Conservation (phyloP, 2,113 vertebrate genomes). For the Pogonocichla stellata region DNA sequence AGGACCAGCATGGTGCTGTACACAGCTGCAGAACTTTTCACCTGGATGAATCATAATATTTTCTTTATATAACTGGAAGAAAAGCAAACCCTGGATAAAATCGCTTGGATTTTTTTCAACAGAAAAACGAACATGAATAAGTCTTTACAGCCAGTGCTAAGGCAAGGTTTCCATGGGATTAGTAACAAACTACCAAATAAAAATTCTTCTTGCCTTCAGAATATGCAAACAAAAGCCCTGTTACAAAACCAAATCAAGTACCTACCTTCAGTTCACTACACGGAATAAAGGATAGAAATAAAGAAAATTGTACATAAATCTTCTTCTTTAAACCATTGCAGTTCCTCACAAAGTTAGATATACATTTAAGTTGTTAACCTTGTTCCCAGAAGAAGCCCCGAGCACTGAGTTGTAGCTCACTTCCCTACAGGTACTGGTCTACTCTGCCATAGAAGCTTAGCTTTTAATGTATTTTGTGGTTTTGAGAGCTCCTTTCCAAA, state of each 20-base stretch:
- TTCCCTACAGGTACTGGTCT: background rate
- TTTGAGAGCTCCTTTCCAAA: background rate
- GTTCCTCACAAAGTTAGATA: background rate
- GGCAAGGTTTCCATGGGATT: background rate
- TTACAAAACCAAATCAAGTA: background rate
- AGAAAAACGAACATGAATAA: background rate
- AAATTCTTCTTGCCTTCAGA: background rate
- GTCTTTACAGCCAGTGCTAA: background rate
- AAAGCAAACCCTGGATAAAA: slow-evolving; percentile 14
- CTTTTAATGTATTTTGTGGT: background rate
- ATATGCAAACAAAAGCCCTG: background rate
- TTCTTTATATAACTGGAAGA: slow-evolving; percentile 3
- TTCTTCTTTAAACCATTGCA: background rate
- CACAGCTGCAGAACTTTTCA: background rate
- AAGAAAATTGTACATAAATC: background rate
- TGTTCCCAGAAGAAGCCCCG: background rate
- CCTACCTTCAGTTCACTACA: background rate
- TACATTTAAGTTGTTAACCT: rapidly evolving
- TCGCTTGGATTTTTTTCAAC: background rate
- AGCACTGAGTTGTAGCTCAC: background rate
- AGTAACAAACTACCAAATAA: background rate
- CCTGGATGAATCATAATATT: slow-evolving; percentile 25
- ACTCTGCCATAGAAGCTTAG: background rate
- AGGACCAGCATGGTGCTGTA: background rate
- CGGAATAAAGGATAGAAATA: background rate